Percentiles rank a stretch among this genome's conserved stretches.
Evolutionary conservation across 2,888 invertebrate species (phyloP).

Genomic region (Megamerina dolium): DNA sequence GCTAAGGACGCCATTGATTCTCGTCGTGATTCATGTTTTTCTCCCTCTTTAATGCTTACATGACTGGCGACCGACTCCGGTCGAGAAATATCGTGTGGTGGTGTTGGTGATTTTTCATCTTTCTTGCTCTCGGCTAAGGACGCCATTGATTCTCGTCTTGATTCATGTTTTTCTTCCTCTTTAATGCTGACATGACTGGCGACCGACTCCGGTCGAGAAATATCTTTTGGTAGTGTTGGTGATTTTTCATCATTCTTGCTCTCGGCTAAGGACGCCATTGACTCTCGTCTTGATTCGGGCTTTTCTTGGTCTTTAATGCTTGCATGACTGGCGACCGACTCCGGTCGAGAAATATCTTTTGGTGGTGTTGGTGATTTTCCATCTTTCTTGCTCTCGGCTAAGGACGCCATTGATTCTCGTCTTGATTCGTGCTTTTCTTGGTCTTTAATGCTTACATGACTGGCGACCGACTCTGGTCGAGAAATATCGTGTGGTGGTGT

Average conservation of each 20-base stretch:
- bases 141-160: constrained; percentile 8
- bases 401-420: constrained; percentile 12
- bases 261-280: not conserved
- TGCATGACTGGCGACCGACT: constrained; percentile 1
- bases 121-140: constrained; percentile 18
- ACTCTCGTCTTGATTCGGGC: constrained; percentile 16
- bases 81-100: constrained; percentile 29
- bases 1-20: constrained; percentile 13
- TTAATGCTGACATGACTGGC: constrained; percentile 7
- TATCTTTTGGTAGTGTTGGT: constrained; percentile 5
- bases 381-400: constrained; percentile 9
- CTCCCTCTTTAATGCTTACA: constrained; percentile 3
- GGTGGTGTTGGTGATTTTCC: constrained; percentile 13
- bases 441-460: constrained; percentile 13
- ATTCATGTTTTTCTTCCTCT: constrained; percentile 12
- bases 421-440: constrained; percentile 25
- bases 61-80: constrained; percentile 24
- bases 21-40: constrained; percentile 10
- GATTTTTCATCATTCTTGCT: constrained; percentile 14
- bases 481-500: constrained; percentile 24
- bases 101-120: constrained; percentile 9
- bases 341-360: constrained; percentile 7
- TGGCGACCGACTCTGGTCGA: constrained; percentile 35
- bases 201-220: constrained; percentile 17
- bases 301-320: constrained; percentile 20